A percentile compares a stretch with the other conserved stretches of the same genome.
phyloP scores from a whole-genome alignment of 2,113 vertebrate species.

The Corythaixoides concolor region DNA sequence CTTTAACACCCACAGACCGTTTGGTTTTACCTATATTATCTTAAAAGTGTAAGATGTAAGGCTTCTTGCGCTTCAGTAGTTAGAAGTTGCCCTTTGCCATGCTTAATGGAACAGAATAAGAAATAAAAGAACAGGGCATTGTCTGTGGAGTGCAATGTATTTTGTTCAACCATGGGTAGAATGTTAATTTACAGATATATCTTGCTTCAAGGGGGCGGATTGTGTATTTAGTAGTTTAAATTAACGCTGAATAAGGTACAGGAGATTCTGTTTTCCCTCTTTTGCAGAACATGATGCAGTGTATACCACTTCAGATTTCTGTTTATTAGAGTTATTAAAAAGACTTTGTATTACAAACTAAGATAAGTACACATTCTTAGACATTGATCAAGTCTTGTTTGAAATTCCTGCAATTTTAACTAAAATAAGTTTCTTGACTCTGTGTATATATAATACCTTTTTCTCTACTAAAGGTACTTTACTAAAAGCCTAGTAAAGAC shows the following conservation, averaged over 20 bases:
- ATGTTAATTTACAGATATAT: not conserved
- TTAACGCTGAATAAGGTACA: not conserved
- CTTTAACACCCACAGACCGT: not conserved
- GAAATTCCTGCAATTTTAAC: not conserved
- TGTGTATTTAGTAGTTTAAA: not conserved
- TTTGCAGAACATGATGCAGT: not conserved
- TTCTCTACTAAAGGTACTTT: not conserved
- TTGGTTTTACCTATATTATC: not conserved
- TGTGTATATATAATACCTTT: not conserved
- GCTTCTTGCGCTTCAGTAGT: not conserved
- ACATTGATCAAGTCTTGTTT: not conserved
- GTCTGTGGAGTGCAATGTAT: not conserved
- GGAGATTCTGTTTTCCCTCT: not conserved
- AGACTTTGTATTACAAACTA: not conserved
- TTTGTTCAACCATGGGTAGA: not conserved
- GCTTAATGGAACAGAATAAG: not conserved
- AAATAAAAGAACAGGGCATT: not conserved
- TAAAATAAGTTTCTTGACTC: not conserved
- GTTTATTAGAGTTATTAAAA: not conserved
- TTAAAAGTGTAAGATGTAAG: not conserved
- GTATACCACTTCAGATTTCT: not conserved
- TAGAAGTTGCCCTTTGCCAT: not conserved
- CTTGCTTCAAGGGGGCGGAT: not conserved
- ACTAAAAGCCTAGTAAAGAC: not conserved
- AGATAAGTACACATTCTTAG: not conserved